Base-by-base conservation (phyloP, 2,888 invertebrate species). In the Metacarcinus magister region DNA sequence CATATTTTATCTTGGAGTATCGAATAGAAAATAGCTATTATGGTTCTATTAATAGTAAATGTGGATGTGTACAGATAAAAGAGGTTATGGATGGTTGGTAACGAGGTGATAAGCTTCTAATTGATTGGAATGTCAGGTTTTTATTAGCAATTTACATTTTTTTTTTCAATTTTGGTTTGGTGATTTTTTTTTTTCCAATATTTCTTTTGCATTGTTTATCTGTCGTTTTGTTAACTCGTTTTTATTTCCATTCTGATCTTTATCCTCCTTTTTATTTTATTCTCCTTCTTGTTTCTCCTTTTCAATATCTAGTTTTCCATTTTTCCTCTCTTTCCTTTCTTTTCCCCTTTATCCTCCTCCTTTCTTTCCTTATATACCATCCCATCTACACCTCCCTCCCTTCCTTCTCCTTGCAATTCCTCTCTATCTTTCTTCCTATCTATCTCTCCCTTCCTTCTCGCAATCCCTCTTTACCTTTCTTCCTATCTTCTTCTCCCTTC, bases 51-150 rank as follows among this genome's bases (percentile, higher is more conserved):
- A 67, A 67, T n/a, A 67, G 5, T 67, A 67, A 67, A 67, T n/a
- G 67, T 67, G n/a, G 67, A 67, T n/a, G n/a, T n/a, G 67, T 67
- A 67, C 67, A 67, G 67, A 67, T 67, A 67, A 67, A 67, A 23
- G 67, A 67, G n/a, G 23, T n/a, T 67, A 67, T 67, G 3, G 67
- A 67, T 7, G 3, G 4, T 67, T 67, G n/a, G 0, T 67, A 67
- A 67, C 67, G 67, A 67, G 23, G 19, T 4, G 67, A 67, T 67
- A 67, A 7, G n/a, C 67, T 67, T 67, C 23, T 23, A 67, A 67
- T 67, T n/a, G 23, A 67, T 23, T 67, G n/a, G 23, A 67, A n/a
- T 67, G 23, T 67, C n/a, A 7, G 16, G 54, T 67, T 67, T 67
- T 67, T n/a, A 67, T 2, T n/a, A 67, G 4, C n/a, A 67, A 23